Conservation (phyloP, 2,888 invertebrate species). For the Acleris holmiana region DNA sequence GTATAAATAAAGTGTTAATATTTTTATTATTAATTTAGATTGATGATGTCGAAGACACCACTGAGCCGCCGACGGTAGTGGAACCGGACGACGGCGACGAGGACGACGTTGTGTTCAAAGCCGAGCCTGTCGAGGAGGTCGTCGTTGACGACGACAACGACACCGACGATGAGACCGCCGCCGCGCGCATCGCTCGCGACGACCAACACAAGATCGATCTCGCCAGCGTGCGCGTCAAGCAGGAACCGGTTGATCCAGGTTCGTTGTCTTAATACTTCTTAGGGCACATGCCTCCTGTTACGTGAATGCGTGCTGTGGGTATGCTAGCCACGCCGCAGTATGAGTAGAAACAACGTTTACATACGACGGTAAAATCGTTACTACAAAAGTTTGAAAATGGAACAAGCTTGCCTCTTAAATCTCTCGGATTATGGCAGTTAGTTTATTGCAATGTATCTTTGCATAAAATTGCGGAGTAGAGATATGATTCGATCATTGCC, state of each 20-base stretch:
- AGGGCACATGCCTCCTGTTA: too few species aligned
- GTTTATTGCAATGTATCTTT: too few species aligned
- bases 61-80: not conserved
- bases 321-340: too few species aligned
- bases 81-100: constrained; percentile 77
- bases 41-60: constrained; percentile 10
- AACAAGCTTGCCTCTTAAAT: too few species aligned
- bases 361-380: too few species aligned
- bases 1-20: not conserved
- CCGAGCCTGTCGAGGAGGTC: constrained; percentile 87
- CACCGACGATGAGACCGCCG: constrained; percentile 81
- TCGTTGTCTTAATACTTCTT: constrained; percentile 39
- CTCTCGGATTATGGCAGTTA: too few species aligned
- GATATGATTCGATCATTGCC: too few species aligned
- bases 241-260: constrained; percentile 88
- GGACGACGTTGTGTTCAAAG: constrained; percentile 87
- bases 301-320: too few species aligned
- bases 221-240: constrained; percentile 86
- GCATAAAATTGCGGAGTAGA: too few species aligned
- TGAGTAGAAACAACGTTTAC: too few species aligned
- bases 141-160: constrained; percentile 87
- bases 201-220: constrained; percentile 60
- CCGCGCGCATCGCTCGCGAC: constrained; percentile 60
- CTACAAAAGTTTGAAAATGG: too few species aligned
- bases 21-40: constrained; percentile 6